Base-by-base conservation (phyloP, 2,113 vertebrate species). In the Ovis aries region DNA sequence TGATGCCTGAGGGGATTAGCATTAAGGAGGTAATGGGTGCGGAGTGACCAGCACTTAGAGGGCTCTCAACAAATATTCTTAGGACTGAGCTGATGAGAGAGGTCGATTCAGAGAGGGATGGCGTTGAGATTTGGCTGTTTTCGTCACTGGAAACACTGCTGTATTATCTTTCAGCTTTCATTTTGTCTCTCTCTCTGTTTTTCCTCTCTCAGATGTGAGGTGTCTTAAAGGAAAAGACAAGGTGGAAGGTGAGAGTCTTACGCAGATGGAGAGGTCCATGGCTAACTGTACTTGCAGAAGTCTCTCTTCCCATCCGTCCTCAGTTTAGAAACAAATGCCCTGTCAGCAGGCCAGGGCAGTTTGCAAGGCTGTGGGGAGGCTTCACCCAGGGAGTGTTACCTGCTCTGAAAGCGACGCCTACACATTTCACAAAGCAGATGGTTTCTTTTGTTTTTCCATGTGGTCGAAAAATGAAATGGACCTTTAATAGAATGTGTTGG, bases 401-500 rank as follows among this genome's bases (percentile, higher is more conserved):
- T 96, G 53, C 71, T 90, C 71, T 0, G 16, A 80, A 84, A 96
- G 85, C 40, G 19, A 3, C 13, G 9, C 89, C 96, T 82, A 64
- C 52, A 85, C 31, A 45, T 53, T 82, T 91, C 83, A 80, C 1
- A 25, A 40, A 80, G 87, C 92, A 90, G 60, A 90, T 74, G 90
- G 90, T 60, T 88, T 90, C 92, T 67, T 88, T 95, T 80, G 50
- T 48, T 31, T 31, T 77, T 53, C 95, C 60, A 9, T 36, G 53
- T 74, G 57, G 84, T 88, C 16, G 29, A 21, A 94, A 92, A 92
- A 92, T 52, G 83, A 94, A 94, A 36, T 88, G 95, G 81, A 78
- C 88, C 90, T 95, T 88, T 78, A 95, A 89, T 62, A 92, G 95
- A 93, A 60, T 52, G 55, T 84, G 36, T 74, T 84, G 48, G 90